Evolutionary conservation across 1,140 invertebrate genomes (phyloP).

Genomic region (Lamellibrachia luymesi): DNA sequence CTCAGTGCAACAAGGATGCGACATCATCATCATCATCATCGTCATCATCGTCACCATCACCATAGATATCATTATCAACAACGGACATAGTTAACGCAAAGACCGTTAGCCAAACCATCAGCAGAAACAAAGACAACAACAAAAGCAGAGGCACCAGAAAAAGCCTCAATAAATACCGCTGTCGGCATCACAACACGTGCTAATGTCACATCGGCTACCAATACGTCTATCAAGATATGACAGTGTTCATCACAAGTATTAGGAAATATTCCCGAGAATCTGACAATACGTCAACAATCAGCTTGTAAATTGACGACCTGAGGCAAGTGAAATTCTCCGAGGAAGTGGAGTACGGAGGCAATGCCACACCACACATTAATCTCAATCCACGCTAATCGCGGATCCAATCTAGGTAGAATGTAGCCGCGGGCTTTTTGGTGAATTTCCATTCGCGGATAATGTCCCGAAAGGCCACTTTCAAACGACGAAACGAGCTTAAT

Average conservation of each 20-base stretch:
- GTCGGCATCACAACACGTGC: not conserved
- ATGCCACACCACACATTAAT: not conserved
- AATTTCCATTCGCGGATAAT: not conserved
- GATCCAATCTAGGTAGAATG: not conserved
- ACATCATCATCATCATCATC: conserved; percentile 3
- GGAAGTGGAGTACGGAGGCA: not conserved
- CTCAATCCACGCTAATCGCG: not conserved
- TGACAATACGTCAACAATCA: not conserved
- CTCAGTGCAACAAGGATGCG: not conserved
- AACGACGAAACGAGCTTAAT: not conserved
- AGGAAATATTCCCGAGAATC: not conserved
- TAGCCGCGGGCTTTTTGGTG: not conserved
- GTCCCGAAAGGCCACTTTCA: not conserved
- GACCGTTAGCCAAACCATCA: not conserved
- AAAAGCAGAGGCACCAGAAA: not conserved
- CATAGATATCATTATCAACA: not conserved
- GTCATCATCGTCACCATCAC: not conserved
- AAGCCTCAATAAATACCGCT: not conserved
- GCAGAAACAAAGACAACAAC: not conserved
- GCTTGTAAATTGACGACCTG: not conserved
- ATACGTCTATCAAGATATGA: not conserved
- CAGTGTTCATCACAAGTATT: no score
- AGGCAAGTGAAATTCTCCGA: not conserved
- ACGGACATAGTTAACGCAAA: not conserved
- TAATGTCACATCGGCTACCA: not conserved